Conservation (phyloP, 35 echinoderm and acorn worm species). For the Patiria miniata region DNA sequence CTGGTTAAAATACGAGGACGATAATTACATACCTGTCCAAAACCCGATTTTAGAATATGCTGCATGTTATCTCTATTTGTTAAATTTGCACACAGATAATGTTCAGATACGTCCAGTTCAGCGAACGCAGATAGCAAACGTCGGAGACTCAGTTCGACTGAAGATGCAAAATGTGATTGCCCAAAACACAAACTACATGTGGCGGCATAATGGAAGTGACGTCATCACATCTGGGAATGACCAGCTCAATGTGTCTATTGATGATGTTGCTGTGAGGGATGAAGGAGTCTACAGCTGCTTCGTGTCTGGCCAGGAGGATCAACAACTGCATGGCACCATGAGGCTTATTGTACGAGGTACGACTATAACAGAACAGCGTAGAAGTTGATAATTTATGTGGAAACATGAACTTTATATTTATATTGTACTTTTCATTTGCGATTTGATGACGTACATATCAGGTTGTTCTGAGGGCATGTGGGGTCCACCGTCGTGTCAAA, state of each 20-base stretch:
- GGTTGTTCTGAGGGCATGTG: slow-evolving; percentile 39
- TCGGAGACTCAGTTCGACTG: neutral
- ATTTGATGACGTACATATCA: no score
- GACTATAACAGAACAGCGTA: no score
- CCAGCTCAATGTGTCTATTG: neutral
- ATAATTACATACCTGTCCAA: no score
- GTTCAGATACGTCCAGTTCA: neutral
- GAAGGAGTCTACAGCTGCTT: slow-evolving; percentile 9
- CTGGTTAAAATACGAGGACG: no score
- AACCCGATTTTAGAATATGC: no score
- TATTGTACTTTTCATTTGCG: no score
- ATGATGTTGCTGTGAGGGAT: neutral
- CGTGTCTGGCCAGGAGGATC: neutral
- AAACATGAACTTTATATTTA: no score
- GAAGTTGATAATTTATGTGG: no score
- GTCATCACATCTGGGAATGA: neutral
- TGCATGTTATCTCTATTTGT: no score
- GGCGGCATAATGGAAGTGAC: neutral
- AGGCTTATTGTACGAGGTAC: neutral
- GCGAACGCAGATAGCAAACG: neutral
- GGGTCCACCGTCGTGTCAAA: slow-evolving; percentile 54
- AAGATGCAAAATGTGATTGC: neutral
- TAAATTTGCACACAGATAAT: neutral
- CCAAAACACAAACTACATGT: neutral
- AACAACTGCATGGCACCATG: slow-evolving; percentile 1